Evolutionary conservation across 1,140 invertebrate genomes (phyloP), one percentile per base, ranked within the genome.

Genomic region (Cydia pomonella): DNA sequence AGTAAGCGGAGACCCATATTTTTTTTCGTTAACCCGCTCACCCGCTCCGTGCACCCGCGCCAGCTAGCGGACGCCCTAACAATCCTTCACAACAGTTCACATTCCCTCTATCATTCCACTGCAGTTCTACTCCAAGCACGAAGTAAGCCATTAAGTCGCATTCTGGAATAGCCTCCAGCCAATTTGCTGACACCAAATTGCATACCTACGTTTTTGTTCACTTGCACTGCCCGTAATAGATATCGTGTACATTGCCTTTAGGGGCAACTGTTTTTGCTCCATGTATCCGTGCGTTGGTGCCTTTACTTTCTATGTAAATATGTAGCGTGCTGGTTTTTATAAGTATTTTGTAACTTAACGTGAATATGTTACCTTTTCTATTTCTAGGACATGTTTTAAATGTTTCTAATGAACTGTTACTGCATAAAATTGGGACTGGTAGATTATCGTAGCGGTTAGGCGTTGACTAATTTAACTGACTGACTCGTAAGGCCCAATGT

Each of bases 81-180:
- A 50, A 50, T 18, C 47, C 16, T 50, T 50, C 47, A 18, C 18
- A 9, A 13, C n/a, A 53, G 12, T 53, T 9, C 9, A 59, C 18
- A 23, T 3, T 59, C 2, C 9, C 7, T 1, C n/a, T 53, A 59
- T 59, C 18, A 21, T 59, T 59, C 21, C 21, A 3, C 21, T 59
- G 53, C 18, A 59, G 53, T 59, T 59, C 12, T 9, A 84, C 82
- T 86, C 86, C 82, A 90, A 90, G 86, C 86, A 89, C 85, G 88
- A 80, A 79, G 75, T 75, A 82, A 83, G 84, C 53, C 21, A 23
- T 59, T 23, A 59, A 59, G 84, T 85, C 89, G 86, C 84, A 87
- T 90, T 90, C 88, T 90, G 87, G 87, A 91, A 92, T 91, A 91
- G 84, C 86, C 87, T 84, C 78, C 79, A 84, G 83, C 80, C 87